A percentile compares a stretch with the other conserved stretches of the same genome.
Conservation (phyloP, 2,888 invertebrate genomes). For the Reticulitermes lucifugus region DNA sequence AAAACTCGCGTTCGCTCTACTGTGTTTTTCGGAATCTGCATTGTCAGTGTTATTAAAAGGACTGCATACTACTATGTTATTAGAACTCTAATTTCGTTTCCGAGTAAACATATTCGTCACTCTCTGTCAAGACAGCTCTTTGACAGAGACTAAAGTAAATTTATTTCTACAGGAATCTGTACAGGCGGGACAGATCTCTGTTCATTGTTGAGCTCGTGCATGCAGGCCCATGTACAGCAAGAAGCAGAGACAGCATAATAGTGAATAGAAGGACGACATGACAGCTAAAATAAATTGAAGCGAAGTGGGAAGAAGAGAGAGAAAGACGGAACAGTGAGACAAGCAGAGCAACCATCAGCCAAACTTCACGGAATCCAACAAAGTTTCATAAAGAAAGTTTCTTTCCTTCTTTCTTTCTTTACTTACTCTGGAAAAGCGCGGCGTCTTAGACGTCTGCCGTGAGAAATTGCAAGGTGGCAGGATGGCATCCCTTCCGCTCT, state of each 20-base stretch:
- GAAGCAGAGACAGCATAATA: conserved; percentile 15
- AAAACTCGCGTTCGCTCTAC: too few species aligned
- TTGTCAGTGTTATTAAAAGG: too few species aligned
- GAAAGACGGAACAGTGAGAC: background rate
- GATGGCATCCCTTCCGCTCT: background rate
- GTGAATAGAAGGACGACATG: conserved; percentile 21
- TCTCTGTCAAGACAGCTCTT: background rate
- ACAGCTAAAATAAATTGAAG: conserved; percentile 39
- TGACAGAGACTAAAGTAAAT: conserved; percentile 27
- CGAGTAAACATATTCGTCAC: conserved; percentile 6
- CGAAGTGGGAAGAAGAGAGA: conserved; percentile 23
- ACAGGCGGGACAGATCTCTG: background rate
- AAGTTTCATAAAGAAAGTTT: conserved; percentile 37
- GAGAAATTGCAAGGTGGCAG: conserved; percentile 47
- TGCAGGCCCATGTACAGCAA: background rate
- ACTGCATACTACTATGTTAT: too few species aligned
- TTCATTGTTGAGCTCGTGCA: conserved; percentile 12
- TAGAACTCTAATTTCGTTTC: background rate
- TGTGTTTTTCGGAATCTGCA: too few species aligned
- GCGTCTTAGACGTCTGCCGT: conserved; percentile 41
- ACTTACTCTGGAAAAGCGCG: background rate
- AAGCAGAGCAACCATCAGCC: background rate
- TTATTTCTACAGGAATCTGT: background rate
- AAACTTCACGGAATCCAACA: conserved; percentile 32
- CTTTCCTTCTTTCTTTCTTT: conserved; percentile 8